These are phyloP conservation scores for Ia io DNA, from an alignment of 2,113 vertebrate genomes.

Conservation along the genomic window DNA sequence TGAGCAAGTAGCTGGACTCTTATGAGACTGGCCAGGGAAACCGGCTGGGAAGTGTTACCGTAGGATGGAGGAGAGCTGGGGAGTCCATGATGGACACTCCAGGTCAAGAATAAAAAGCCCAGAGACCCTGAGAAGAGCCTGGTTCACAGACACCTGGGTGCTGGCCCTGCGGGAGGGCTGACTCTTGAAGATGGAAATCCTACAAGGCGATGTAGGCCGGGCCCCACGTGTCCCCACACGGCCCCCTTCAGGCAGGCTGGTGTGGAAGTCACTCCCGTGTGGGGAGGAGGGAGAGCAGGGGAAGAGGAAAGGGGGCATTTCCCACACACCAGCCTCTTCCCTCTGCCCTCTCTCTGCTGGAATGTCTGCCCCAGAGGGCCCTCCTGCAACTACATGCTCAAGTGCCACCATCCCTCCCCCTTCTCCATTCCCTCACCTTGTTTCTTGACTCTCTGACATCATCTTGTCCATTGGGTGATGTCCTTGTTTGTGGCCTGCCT, in stretches of 20 bases:
- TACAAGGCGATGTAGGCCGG: neutral
- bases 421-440: neutral
- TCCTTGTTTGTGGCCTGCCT: neutral
- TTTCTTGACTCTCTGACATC: neutral
- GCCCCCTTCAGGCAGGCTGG: neutral
- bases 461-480: neutral
- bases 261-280: fast-evolving
- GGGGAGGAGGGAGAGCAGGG: fast-evolving
- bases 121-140: neutral
- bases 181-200: neutral
- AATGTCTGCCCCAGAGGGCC: neutral
- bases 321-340: neutral
- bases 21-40: neutral
- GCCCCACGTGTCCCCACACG: fast-evolving
- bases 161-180: neutral
- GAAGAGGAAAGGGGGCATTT: neutral
- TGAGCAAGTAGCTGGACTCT: neutral
- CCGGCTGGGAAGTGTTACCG: neutral
- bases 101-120: neutral
- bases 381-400: no score
- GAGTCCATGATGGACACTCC: neutral
- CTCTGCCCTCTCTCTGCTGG: neutral
- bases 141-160: neutral
- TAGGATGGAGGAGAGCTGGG: neutral
- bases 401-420: neutral